phyloP scores from a whole-genome alignment of 2,888 invertebrate genomes.

The Agriopis aurantiaria region DNA sequence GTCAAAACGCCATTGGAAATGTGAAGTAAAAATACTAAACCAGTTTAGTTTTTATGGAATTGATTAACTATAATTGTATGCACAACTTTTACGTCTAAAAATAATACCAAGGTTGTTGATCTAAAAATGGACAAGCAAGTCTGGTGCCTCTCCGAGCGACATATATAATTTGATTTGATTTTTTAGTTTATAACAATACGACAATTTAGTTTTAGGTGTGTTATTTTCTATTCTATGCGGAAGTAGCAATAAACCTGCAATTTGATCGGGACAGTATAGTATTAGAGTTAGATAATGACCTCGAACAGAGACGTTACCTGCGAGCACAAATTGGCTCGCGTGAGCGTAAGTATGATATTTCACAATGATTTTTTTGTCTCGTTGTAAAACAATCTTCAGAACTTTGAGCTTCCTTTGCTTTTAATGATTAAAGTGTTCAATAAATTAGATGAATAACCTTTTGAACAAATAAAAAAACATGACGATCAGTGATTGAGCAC shows the following conservation, averaged over 20 bases:
- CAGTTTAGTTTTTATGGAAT: constrained; percentile 4
- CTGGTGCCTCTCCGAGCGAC: not conserved
- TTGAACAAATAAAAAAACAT: not conserved
- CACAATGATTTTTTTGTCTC: constrained; percentile 29
- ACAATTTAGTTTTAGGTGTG: not conserved
- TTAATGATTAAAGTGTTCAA: not conserved
- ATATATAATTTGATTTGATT: not conserved
- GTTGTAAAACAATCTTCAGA: not conserved
- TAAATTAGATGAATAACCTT: not conserved
- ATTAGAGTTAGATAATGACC: constrained; percentile 27
- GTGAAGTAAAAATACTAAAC: not conserved
- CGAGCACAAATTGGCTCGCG: constrained; percentile 6
- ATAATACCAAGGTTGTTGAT: constrained; percentile 23
- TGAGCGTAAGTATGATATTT: constrained; percentile 34
- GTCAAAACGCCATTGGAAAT: constrained; percentile 3
- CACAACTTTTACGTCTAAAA: constrained; percentile 12
- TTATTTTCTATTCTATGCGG: constrained; percentile 20
- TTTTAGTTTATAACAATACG: not conserved
- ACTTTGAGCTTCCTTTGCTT: not conserved
- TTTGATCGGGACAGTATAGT: constrained; percentile 10
- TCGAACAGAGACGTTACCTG: not conserved
- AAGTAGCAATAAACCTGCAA: constrained; percentile 26
- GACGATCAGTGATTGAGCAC: not conserved
- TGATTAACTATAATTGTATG: constrained; percentile 2
- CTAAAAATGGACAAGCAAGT: constrained; percentile 7